Conservation (phyloP, 2,797 vertebrate genomes). For the Brotula barbata region DNA sequence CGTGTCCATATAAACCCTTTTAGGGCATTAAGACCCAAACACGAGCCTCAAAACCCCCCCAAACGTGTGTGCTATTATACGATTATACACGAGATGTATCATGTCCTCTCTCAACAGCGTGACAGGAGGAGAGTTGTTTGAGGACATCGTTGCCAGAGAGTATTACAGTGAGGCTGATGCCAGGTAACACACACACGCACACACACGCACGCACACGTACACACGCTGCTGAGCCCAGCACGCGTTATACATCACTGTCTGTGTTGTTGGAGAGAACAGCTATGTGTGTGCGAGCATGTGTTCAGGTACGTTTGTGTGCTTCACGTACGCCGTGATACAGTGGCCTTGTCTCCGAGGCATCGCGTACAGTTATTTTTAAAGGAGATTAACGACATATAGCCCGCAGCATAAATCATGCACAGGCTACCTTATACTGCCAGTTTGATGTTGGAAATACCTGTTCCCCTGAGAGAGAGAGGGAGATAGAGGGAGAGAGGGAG, state of each 20-base stretch:
- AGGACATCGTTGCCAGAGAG: conserved; percentile 97
- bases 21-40: background rate
- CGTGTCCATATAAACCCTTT: conserved; percentile 10
- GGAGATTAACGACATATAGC: conserved; percentile 73
- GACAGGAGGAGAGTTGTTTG: conserved; percentile 95
- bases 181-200: conserved; percentile 79
- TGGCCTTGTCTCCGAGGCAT: conserved; percentile 53
- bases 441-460: conserved; percentile 43
- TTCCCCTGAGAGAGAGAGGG: conserved; percentile 32
- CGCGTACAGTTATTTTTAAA: conserved; percentile 74
- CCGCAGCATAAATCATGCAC: conserved; percentile 69
- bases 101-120: conserved; percentile 60
- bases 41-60: background rate
- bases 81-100: conserved; percentile 11
- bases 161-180: conserved; percentile 98
- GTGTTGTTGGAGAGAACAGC: conserved; percentile 13
- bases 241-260: conserved; percentile 48
- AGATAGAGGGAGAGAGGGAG: background rate
- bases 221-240: conserved; percentile 46
- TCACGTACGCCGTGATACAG: conserved; percentile 63
- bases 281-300: conserved; percentile 12
- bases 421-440: conserved; percentile 45
- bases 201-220: conserved; percentile 27
- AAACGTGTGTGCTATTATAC: background rate
- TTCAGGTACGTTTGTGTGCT: conserved; percentile 37